A percentile compares a stretch with the other conserved stretches of the same genome.
Conservation (phyloP, 1,140 invertebrate genomes). For the Melanaphis sacchari region DNA sequence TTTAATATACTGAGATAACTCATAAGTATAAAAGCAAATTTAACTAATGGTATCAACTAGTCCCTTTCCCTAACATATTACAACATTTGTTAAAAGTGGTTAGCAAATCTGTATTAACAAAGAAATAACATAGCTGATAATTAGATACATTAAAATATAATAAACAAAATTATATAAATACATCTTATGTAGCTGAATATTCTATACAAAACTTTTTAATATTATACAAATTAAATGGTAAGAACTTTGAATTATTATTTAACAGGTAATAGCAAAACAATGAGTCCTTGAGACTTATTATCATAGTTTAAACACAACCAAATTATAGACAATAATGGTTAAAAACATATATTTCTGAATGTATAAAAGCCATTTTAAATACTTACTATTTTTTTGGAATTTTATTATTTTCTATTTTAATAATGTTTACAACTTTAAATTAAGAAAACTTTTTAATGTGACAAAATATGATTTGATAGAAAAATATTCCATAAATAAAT, state of each 20-base stretch:
- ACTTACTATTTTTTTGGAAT: background rate
- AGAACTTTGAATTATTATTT: background rate
- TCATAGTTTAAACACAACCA: background rate
- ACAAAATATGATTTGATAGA: background rate
- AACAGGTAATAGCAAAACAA: background rate
- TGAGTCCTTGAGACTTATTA: constrained; percentile 25
- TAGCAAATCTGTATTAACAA: background rate
- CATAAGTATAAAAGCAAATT: background rate
- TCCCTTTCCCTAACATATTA: background rate
- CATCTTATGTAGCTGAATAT: background rate
- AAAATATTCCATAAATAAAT: background rate
- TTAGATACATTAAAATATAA: background rate
- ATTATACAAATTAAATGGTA: background rate
- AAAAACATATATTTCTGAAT: background rate
- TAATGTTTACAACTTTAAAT: background rate
- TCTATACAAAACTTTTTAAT: background rate
- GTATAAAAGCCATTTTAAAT: background rate
- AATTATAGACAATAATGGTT: background rate
- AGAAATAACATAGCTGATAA: background rate
- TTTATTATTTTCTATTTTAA: background rate
- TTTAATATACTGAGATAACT: background rate
- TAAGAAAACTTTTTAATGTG: background rate
- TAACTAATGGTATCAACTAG: background rate
- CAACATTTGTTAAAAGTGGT: background rate
- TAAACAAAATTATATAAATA: background rate